phyloP scores from a whole-genome alignment of 2,797 vertebrate species.

The Mionectes olivaceus region DNA sequence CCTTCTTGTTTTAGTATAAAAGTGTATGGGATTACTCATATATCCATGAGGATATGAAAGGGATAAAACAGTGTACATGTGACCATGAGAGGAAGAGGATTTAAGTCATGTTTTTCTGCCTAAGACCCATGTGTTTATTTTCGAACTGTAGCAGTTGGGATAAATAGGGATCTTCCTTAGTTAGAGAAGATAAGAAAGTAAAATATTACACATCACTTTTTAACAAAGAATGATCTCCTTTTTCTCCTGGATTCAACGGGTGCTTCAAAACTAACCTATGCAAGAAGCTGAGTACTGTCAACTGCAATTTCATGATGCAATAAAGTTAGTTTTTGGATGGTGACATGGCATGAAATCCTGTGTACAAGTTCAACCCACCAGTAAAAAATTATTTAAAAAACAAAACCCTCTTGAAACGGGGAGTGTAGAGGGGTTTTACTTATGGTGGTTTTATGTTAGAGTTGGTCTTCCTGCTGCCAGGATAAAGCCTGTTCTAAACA shows the following conservation, averaged over 20 bases:
- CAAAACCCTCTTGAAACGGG: not conserved
- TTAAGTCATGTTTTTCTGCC: not conserved
- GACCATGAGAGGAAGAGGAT: not conserved
- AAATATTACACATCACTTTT: not conserved
- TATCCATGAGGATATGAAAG: not conserved
- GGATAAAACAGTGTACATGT: not conserved
- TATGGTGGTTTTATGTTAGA: not conserved
- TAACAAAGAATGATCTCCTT: not conserved
- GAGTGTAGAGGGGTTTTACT: not conserved
- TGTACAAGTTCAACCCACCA: not conserved
- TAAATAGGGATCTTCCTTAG: not conserved
- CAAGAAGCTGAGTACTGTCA: not conserved
- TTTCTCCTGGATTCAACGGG: not conserved
- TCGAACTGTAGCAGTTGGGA: not conserved
- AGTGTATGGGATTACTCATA: not conserved
- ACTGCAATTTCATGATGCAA: not conserved
- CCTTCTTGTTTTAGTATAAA: not conserved
- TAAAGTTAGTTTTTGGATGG: not conserved
- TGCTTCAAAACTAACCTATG: not conserved
- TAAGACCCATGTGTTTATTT: not conserved
- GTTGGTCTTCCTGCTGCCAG: not conserved
- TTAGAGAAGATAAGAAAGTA: not conserved
- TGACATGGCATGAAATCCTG: not conserved
- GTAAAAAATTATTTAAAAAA: not conserved
- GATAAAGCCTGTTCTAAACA: not conserved